Conservation (phyloP, 2,888 invertebrate genomes). For the Boloria selene region DNA sequence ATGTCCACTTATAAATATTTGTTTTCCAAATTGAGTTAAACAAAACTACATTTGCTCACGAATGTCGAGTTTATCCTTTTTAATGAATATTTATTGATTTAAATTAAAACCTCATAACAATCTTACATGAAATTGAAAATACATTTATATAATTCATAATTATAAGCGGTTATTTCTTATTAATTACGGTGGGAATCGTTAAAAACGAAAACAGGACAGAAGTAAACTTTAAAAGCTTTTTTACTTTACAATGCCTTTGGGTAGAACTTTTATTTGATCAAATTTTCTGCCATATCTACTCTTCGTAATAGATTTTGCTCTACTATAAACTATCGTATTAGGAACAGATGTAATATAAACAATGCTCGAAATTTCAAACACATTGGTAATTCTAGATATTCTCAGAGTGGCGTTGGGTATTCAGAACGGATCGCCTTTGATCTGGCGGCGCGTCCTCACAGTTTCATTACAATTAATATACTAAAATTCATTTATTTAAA, state of each 20-base stretch:
- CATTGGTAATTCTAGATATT: constrained; percentile 48
- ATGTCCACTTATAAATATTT: constrained; percentile 35
- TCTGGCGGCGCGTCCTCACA: constrained; percentile 51
- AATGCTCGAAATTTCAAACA: constrained; percentile 42
- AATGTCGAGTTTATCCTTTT: neutral
- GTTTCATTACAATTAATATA: constrained; percentile 43
- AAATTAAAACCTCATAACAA: neutral
- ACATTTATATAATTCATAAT: neutral
- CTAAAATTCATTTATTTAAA: constrained; percentile 37
- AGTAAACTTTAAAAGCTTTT: too few species aligned
- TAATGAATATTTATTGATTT: constrained; percentile 20
- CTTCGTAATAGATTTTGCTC: constrained; percentile 4
- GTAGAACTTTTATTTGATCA: too few species aligned
- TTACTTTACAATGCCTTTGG: too few species aligned
- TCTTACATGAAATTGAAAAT: neutral
- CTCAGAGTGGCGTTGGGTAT: constrained; percentile 52
- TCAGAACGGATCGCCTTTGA: constrained; percentile 54
- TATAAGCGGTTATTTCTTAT: too few species aligned
- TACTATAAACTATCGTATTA: constrained; percentile 12
- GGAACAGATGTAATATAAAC: constrained; percentile 28
- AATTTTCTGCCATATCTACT: too few species aligned
- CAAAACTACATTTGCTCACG: constrained; percentile 12
- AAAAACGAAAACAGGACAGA: too few species aligned
- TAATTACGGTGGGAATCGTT: too few species aligned
- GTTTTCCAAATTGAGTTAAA: constrained; percentile 32